Evolutionary conservation across 2,113 vertebrate genomes (phyloP), one percentile per base, ranked within the genome.

Genomic region (Hippocampus mohnikei): DNA sequence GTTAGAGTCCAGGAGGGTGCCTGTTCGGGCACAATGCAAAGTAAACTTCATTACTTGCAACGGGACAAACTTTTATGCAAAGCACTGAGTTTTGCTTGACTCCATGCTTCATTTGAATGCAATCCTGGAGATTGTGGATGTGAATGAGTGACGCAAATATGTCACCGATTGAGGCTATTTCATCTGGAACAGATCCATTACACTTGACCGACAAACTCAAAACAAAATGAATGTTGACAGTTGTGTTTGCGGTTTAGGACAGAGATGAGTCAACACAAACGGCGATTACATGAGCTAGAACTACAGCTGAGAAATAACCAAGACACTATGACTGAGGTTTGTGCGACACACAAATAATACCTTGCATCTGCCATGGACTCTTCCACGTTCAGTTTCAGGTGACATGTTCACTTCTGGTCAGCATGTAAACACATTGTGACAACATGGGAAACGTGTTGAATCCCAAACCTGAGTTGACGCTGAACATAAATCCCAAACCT

Each of bases 211-310:
- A 37, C 15, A 61, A 61, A 33, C 6, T 37, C 15, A 56, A 56
- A 25, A 53, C 12, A 9, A 37, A 33, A 37, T 37, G 8, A 40
- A 37, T 37, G 59, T 37, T 61, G 29, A 61, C 37, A 20, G 29
- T 59, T 59, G 55, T 56, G 2, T 23, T 8, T 59, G n/a, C 42
- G 2, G 25, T 9, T 13, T 78, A 99, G 97, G 85, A 90, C 86
- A 46, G 95, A 98, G 74, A 84, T 96, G 87, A 93, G 71, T 83
- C 93, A 90, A 66, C 95, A 97, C 67, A 98, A 95, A 86, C 93
- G 92, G 72, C 92, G 88, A 3, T 91, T 87, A 65, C 94, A 94
- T 69, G 93, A 95, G 55, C 90, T 98, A 42, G 83, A 94, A 85
- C 87, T 91, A 72, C 93, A 94, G 86, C 89, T 98, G 76, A 93